Evolutionary conservation across 1,140 invertebrate genomes (phyloP).

Genomic region (Plodia interpunctella): DNA sequence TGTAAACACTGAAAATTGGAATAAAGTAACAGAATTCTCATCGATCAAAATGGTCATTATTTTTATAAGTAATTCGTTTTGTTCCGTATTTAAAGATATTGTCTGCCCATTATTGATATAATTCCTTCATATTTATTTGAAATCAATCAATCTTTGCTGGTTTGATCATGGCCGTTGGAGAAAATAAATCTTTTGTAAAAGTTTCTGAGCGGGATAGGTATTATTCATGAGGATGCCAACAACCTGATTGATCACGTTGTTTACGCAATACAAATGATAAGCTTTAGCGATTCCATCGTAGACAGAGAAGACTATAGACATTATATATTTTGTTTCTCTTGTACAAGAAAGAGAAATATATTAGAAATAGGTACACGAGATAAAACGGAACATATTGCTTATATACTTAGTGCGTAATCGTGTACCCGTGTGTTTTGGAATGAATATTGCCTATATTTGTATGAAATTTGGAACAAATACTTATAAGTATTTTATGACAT

Average conservation of each 20-base stretch:
- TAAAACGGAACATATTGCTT: too few relatives aligned
- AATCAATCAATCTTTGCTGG: slow-evolving; percentile 67
- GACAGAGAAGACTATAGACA: too few relatives aligned
- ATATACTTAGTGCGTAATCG: too few relatives aligned
- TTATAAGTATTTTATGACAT: too few relatives aligned
- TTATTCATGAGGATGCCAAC: slow-evolving; percentile 68
- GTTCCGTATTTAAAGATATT: slow-evolving; percentile 13
- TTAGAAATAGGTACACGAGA: too few relatives aligned
- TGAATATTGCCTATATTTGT: too few relatives aligned
- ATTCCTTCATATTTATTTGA: slow-evolving; percentile 55
- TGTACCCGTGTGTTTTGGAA: too few relatives aligned
- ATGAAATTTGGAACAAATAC: too few relatives aligned
- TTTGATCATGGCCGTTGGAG: slow-evolving; percentile 45
- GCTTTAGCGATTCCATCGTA: slow-evolving; percentile 21
- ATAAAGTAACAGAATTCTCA: neutral
- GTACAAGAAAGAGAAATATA: too few relatives aligned
- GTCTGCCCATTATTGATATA: slow-evolving; percentile 30
- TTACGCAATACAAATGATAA: slow-evolving; percentile 37
- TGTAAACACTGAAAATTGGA: neutral
- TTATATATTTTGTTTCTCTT: too few relatives aligned
- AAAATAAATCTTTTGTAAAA: slow-evolving; percentile 73
- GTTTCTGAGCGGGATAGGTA: slow-evolving; percentile 63
- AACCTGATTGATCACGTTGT: slow-evolving; percentile 61
- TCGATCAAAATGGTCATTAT: neutral
- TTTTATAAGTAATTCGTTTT: slow-evolving; percentile 5